Evolutionary conservation across 2,888 invertebrate species (phyloP), one percentile per base, ranked within the genome.

Genomic region (Drosophila pseudotalamancana): DNA sequence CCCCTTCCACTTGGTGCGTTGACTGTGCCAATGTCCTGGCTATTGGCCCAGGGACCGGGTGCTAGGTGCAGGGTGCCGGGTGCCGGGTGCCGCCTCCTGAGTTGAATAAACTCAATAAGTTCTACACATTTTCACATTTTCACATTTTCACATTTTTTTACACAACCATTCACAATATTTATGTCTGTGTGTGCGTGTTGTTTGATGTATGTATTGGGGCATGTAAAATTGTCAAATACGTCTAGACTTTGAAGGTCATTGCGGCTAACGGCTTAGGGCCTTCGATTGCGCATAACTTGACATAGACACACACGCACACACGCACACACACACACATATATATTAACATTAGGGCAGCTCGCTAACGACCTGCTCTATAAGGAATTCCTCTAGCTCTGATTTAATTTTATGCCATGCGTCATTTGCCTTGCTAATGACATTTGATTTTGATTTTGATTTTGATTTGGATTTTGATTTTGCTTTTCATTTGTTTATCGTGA

Each of bases 191-290:
- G 43, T 64, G 32, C 23, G 48, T 40, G 60, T 55, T 54, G 53
- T 60, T 57, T 53, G 42, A 54, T 61, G 48, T 56, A 42, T 68
- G 57, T 67, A 48, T 65, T 61, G 69, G 40, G 65, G 50, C 63
- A 68, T 77, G 71, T 71, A 75, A 77, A 71, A 69, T 78, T 86
- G 78, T 85, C 82, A 85, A 86, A 86, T 76, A 62, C 43, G 86
- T 87, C 86, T 87, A 87, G 86, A 87, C 86, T 51, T 51, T 72
- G 86, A 87, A 87, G 86, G 86, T 79, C 86, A 77, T 64, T 76
- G 66, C 34, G 69, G 55, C 69, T 60, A 72, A 83, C 62, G 69
- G 75, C 72, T 73, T 51, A 62, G 54, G 69, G 61, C 68, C 63
- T 39, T 54, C 35, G 6, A 59, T 54, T 59, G 48, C 29, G 57